Evolutionary conservation across 2,797 vertebrate species (phyloP), one percentile per base, ranked within the genome.

Genomic region (Lemur catta): DNA sequence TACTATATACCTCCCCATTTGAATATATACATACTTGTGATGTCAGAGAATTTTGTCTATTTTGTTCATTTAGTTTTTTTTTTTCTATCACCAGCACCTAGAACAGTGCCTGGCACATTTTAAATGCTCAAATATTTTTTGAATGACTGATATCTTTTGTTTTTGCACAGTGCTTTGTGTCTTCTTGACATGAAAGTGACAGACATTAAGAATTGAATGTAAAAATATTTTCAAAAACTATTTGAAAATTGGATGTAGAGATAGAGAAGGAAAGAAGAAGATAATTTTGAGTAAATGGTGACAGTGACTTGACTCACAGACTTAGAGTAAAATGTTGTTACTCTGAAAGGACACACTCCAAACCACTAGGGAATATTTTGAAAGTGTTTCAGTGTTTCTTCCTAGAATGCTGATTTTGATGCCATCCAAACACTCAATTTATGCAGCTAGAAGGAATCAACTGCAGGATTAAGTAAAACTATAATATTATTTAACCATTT

Each of bases 371-470:
- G 59, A 35, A 35, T 87, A 6, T 69, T 95, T 59, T 52, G 76
- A 52, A 86, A 91, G 14, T 86, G 52, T 91, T 80, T 78, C 30
- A 59, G 26, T 41, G 35, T 92, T 94, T 96, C 84, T 93, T 93
- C 59, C 69, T 35, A 80, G 87, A 94, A 79, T 91, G 46, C 65
- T 92, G 69, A 93, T 93, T 94, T 91, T 80, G 22, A 55, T 93
- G 65, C 71, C 33, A 50, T 89, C 22, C 11, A 85, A 81, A 63
- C 24, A 86, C 28, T 93, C 59, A 50, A 12, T 76, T 17, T 24
- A 41, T 91, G 22, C n/a, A 94, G 41, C 48, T 96, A 92, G 74
- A 93, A 88, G 61, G 50, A 85, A 52, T 96, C 82, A 91, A 52
- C 75, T 86, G 22, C 38, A 22, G 46, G 75, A 22, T 59, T 76